phyloP scores from a whole-genome alignment of 2,113 vertebrate species.

The Balaeniceps rex region DNA sequence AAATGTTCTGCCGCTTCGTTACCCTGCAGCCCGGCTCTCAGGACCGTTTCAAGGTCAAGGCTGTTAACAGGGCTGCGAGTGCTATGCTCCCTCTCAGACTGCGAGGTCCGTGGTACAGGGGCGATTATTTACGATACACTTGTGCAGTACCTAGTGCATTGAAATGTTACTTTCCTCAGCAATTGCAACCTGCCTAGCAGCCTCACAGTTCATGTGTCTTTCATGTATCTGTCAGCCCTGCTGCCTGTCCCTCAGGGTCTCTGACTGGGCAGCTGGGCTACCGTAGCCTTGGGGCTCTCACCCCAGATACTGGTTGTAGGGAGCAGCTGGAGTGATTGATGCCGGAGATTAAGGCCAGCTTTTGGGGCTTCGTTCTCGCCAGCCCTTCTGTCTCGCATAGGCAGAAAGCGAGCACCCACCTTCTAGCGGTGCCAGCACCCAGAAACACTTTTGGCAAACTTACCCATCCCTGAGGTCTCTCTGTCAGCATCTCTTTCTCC shows the following conservation, averaged over 20 bases:
- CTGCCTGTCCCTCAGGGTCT: not conserved
- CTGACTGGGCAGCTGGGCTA: not conserved
- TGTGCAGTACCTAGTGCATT: not conserved
- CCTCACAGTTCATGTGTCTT: not conserved
- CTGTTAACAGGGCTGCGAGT: not conserved
- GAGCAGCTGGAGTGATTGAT: not conserved
- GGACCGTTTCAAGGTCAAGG: slow-evolving; percentile 3
- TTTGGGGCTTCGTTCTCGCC: not conserved
- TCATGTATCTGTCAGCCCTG: not conserved
- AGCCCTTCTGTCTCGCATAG: not conserved
- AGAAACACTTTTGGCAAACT: not conserved
- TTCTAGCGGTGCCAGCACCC: not conserved
- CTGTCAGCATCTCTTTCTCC: not conserved
- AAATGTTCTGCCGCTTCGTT: not conserved
- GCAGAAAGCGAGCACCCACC: not conserved
- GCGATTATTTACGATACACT: not conserved
- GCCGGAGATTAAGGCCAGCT: not conserved
- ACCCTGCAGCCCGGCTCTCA: not conserved
- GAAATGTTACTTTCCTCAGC: not conserved
- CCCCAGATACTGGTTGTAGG: not conserved
- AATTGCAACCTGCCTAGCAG: not conserved
- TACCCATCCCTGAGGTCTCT: not conserved
- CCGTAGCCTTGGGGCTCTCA: not conserved
- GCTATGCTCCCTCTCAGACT: not conserved
- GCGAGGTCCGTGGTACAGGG: rapidly evolving